phyloP scores from a whole-genome alignment of 2,113 vertebrate genomes.

The Colistium nudipinnis region DNA sequence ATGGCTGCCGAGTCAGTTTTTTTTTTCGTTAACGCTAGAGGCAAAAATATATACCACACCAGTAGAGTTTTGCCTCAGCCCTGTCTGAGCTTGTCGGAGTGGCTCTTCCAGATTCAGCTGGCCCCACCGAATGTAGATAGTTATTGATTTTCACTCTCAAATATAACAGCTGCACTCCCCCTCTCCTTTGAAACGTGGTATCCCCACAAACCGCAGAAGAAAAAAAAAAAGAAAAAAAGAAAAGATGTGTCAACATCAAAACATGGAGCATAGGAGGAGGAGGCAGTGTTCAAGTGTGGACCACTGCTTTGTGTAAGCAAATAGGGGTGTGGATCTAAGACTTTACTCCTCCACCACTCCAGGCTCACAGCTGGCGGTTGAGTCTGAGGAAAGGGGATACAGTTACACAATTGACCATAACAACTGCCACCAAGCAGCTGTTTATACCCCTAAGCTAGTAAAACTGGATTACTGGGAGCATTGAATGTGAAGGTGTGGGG shows the following conservation, averaged over 20 bases:
- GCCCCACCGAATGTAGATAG: not conserved
- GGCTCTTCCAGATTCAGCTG: slow-evolving; percentile 3
- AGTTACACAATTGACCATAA: slow-evolving; percentile 63
- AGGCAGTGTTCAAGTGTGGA: slow-evolving; percentile 39
- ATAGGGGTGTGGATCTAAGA: slow-evolving; percentile 46
- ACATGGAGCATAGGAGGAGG: slow-evolving; percentile 19
- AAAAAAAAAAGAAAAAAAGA: not conserved
- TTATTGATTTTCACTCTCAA: slow-evolving; percentile 11
- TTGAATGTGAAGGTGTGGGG: not conserved
- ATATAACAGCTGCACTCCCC: slow-evolving; percentile 3
- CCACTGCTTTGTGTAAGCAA: slow-evolving; percentile 53
- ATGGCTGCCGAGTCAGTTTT: not conserved
- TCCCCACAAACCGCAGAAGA: not conserved
- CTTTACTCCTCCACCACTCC: slow-evolving; percentile 46
- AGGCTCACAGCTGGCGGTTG: slow-evolving; percentile 55
- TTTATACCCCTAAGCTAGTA: slow-evolving; percentile 36
- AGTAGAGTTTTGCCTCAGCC: slow-evolving; percentile 7
- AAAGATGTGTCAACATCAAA: slow-evolving; percentile 22
- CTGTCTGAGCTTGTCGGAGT: slow-evolving; percentile 45
- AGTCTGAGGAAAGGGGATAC: slow-evolving; percentile 54
- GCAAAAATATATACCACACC: slow-evolving; percentile 16
- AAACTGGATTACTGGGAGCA: slow-evolving; percentile 28
- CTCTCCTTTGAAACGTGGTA: not conserved
- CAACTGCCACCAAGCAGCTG: slow-evolving; percentile 63
- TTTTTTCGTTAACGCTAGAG: slow-evolving; percentile 2